Percentiles rank a stretch among this genome's conserved stretches.
phyloP scores from a whole-genome alignment of 2,888 invertebrate genomes.

The Allygus modestus region DNA sequence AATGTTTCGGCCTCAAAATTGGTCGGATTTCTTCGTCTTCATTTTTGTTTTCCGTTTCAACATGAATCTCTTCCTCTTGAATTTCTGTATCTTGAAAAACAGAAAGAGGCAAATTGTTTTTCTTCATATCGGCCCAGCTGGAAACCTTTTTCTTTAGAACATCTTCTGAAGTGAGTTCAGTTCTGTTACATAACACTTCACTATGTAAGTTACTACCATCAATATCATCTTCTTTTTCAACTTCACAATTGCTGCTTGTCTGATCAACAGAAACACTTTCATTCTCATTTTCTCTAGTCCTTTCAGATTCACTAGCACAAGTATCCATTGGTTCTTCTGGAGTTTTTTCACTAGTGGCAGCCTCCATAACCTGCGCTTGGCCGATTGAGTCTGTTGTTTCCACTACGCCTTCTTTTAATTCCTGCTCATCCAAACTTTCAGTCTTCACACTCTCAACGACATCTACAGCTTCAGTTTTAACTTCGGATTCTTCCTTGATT shows the following conservation, averaged over 20 bases:
- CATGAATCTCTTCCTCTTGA: slow-evolving; percentile 1
- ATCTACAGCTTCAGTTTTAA: background rate
- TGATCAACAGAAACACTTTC: background rate
- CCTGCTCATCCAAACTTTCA: background rate
- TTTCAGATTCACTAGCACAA: background rate
- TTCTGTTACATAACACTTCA: background rate
- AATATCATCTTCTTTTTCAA: background rate
- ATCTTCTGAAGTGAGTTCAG: background rate
- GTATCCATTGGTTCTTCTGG: background rate
- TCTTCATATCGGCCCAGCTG: slow-evolving; percentile 53
- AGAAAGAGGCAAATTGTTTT: slow-evolving; percentile 31
- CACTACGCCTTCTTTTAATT: background rate
- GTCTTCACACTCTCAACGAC: background rate
- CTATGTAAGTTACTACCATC: background rate
- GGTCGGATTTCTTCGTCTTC: slow-evolving; percentile 38
- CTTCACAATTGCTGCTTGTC: background rate
- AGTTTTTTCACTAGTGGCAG: background rate
- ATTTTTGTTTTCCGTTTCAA: slow-evolving; percentile 19
- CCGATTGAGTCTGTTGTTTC: background rate
- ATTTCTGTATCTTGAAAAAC: background rate
- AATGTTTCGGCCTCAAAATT: slow-evolving; percentile 54
- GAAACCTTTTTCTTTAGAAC: background rate
- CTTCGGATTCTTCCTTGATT: background rate
- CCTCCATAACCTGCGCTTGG: background rate
- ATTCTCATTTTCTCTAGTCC: background rate